phyloP scores from a whole-genome alignment of 2,888 invertebrate species.

The Callimorpha dominula region DNA sequence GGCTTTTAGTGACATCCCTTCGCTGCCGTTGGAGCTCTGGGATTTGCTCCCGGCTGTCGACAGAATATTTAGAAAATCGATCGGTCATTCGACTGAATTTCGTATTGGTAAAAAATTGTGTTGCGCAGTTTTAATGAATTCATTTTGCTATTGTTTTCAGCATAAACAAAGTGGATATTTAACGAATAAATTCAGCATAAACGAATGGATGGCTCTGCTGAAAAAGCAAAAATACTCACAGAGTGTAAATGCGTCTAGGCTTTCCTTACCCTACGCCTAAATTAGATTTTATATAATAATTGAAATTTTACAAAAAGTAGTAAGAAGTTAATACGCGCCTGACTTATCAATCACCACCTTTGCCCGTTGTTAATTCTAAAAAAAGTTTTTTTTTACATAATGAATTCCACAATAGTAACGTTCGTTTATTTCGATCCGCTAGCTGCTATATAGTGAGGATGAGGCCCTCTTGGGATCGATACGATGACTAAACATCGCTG shows the following conservation, averaged over 20 bases:
- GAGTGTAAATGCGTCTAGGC: no score
- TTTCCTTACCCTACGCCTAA: no score
- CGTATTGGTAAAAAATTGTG: neutral
- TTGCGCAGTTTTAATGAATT: neutral
- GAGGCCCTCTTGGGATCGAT: neutral
- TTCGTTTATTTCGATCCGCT: neutral
- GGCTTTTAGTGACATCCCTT: conserved; percentile 24
- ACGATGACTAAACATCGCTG: no score
- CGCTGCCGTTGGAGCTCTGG: conserved; percentile 19
- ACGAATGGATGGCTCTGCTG: no score
- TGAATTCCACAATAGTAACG: neutral
- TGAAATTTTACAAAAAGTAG: no score
- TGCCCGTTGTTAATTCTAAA: neutral
- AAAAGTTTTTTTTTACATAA: neutral
- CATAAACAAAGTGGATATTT: neutral
- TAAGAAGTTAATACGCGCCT: no score
- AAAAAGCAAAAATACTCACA: no score
- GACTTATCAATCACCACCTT: no score
- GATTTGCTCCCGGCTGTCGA: conserved; percentile 12
- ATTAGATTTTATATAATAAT: no score
- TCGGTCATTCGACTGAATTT: conserved; percentile 18
- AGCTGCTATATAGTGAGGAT: neutral
- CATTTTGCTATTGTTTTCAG: neutral
- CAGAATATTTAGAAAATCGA: conserved; percentile 34
- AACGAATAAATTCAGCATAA: no score